These are phyloP conservation scores for Sussaba pulchella DNA, from an alignment of 2,888 invertebrate genomes.

Conservation along the genomic window DNA sequence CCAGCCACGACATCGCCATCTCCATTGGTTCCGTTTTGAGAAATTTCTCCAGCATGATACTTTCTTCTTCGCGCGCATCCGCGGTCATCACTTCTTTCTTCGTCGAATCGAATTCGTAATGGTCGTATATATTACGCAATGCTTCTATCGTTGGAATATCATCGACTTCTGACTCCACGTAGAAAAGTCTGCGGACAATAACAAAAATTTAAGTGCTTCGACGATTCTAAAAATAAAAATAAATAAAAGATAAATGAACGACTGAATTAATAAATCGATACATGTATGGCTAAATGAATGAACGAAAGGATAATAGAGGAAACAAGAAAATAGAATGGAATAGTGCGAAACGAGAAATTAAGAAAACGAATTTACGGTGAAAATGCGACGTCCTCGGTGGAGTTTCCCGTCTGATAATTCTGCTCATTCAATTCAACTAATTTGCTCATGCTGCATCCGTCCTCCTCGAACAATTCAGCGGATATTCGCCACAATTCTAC, in stretches of 20 bases:
- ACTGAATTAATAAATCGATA: neutral
- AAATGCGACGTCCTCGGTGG: constrained; percentile 74
- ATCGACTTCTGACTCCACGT: constrained; percentile 70
- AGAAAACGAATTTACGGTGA: constrained; percentile 72
- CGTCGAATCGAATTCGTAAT: constrained; percentile 74
- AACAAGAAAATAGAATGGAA: neutral
- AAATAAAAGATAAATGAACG: neutral
- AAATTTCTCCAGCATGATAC: constrained; percentile 75
- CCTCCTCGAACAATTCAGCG: constrained; percentile 76
- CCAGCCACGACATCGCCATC: constrained; percentile 76
- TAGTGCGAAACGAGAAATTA: neutral
- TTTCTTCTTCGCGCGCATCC: constrained; percentile 73
- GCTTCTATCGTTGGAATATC: constrained; percentile 74
- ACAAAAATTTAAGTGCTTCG: neutral
- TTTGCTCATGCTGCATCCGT: constrained; percentile 71
- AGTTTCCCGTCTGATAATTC: constrained; percentile 64
- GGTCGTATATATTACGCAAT: constrained; percentile 74
- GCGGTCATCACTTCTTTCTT: constrained; percentile 73
- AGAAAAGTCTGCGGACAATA: constrained; percentile 74
- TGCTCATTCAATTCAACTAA: constrained; percentile 77
- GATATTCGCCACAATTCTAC: constrained; percentile 76
- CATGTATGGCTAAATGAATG: too few species aligned
- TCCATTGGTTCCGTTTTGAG: constrained; percentile 78
- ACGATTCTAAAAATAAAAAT: neutral
- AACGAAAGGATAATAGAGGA: too few species aligned